Evolutionary conservation across 1,140 invertebrate genomes (phyloP), one percentile per base, ranked within the genome.

Genomic region (Hormaphis cornu): DNA sequence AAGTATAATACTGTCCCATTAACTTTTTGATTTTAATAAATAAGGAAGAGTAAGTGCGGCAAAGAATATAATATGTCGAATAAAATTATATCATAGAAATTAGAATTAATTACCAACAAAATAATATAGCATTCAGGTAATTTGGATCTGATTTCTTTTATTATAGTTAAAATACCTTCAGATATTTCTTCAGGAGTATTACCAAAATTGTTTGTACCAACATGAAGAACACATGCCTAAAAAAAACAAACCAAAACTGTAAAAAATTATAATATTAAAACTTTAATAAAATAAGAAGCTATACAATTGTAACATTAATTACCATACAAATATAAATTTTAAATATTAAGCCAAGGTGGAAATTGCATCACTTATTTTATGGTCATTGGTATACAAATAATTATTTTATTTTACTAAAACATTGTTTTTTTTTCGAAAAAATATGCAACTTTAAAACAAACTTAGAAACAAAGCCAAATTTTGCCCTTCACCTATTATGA

Each of bases 151-250:
- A 93, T 87, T 72, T 81, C 82, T 71, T 83, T 79, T 33, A 91
- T 84, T 73, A 93, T 87, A 78, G 86, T 86, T 72, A 87, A 74
- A 70, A 95, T 87, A 7, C 90, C 91, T 75, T 88, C 89, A 70
- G 85, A 83, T 26, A 94, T 85, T 80, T 94, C 81, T 73, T 89
- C 87, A 26, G 89, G 82, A 50, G 84, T 84, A 78, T 90, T 84
- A 58, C 81, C 82, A 76, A 89, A 82, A 80, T 95, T 94, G 78
- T 94, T 93, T 70, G 91, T 93, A 66, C 93, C 92, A 71, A 90
- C 87, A 78, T 89, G 83, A 9, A 95, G 76, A 37, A 95, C 89
- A 73, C 94, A 85, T 6, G 90, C 89, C 89, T 92, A 75, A 18
- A 80, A 80, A 69, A 70, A 74, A 74, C 20, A 72, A 71, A 70